Evolutionary conservation across 2,888 invertebrate species (phyloP), one percentile per base, ranked within the genome.

Genomic region (Synanthedon andrenaeformis): DNA sequence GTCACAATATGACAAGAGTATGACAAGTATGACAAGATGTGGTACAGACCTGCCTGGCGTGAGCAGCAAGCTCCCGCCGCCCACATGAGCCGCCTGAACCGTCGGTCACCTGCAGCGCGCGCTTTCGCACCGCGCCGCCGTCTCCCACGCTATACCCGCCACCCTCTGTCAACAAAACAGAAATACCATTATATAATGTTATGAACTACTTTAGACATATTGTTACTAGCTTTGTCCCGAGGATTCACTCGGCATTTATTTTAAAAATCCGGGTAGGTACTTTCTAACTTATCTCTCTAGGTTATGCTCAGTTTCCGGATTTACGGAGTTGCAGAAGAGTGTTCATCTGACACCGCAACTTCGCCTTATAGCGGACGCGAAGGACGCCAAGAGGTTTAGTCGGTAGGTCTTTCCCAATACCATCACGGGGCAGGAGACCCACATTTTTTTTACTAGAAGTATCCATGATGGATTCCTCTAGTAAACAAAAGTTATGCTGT

Each of bases 1-100:
- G 49, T 23, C 45, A 45, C 14, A 23, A 23, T 23, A 23, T 23
- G 5, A 14, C 17, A 17, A 45, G n/a, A 45, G n/a, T 23, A 23
- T 14, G 49, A 12, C 12, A 19, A 4, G 49, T 4, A 19, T 49
- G 17, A 23, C 49, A 49, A 10, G 17, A 19, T 49, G 49, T 13
- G 17, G 45, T 14, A 45, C 45, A 8, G 45, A 85, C 87, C 85
- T 86, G 86, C 74, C 80, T 85, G 88, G 80, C 88, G 86, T 79
- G 86, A 83, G 87, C 88, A 87, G 83, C 88, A 88, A 70, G 77
- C 88, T 72, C 86, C 82, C 71, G 85, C 84, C 76, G 86, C 87
- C 88, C 88, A 88, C 88, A 85, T 84, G 76, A 79, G 87, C 87
- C 82, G 86, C 81, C 79, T 68, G 72, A 69, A 69, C 76, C 83